phyloP scores from a whole-genome alignment of 2,797 vertebrate species.

The Sebastes trivittatus region DNA sequence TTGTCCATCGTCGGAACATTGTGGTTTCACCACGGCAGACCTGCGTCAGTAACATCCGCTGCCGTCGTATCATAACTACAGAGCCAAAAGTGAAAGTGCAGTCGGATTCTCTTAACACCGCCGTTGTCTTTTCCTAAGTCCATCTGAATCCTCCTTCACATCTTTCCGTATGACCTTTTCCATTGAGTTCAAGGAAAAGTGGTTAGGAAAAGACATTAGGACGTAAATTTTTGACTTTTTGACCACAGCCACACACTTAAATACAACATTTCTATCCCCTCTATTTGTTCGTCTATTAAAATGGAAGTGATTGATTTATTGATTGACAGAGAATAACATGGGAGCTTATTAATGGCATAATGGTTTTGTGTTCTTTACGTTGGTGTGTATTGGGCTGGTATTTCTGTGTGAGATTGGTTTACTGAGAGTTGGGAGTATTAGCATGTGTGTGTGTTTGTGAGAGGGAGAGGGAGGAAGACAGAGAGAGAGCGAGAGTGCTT shows the following conservation, averaged over 20 bases:
- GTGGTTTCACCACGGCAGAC: no score
- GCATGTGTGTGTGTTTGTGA: slow-evolving; percentile 1
- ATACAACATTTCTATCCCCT: not conserved
- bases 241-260: not conserved
- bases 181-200: no score
- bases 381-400: not conserved
- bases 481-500: not conserved
- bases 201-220: no score
- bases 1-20: no score
- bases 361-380: not conserved
- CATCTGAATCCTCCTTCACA: no score
- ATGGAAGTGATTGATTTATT: slow-evolving; percentile 22
- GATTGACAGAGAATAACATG: slow-evolving; percentile 29
- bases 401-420: slow-evolving; percentile 1
- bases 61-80: no score
- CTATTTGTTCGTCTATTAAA: not conserved
- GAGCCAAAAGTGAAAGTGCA: no score
- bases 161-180: no score
- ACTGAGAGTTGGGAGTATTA: slow-evolving; percentile 1
- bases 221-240: no score
- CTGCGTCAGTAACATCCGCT: no score
- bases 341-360: slow-evolving; percentile 18
- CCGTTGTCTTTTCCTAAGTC: no score
- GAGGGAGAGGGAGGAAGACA: not conserved
- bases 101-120: no score